phyloP scores from a whole-genome alignment of 1,140 invertebrate genomes.

The Zaprionus gabonicus region DNA sequence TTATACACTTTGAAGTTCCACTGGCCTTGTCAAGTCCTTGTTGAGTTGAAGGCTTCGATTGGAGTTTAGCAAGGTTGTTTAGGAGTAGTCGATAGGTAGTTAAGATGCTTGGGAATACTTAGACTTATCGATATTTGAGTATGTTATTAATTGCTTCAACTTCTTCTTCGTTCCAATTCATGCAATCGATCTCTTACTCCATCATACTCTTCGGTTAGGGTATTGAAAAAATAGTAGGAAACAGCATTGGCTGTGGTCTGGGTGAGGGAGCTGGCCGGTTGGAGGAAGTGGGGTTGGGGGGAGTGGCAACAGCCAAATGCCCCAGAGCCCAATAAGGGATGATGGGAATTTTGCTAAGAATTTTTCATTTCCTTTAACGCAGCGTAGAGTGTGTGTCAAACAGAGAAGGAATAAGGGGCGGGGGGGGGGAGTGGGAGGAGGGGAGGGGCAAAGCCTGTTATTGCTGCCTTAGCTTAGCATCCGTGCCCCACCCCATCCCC shows the following conservation, averaged over 20 bases:
- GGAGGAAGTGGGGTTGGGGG: neutral
- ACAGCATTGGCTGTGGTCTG: conserved; percentile 7
- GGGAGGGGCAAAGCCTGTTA: conserved; percentile 62
- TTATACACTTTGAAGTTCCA: conserved; percentile 13
- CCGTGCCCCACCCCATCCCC: neutral
- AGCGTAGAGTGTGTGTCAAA: conserved; percentile 46
- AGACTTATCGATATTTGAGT: neutral
- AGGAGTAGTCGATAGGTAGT: neutral
- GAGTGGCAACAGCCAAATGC: conserved; percentile 54
- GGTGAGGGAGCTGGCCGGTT: no score
- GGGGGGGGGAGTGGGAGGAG: neutral
- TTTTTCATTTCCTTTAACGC: conserved; percentile 80
- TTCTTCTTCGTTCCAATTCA: neutral
- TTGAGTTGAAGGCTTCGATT: neutral
- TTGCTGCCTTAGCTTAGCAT: conserved; percentile 31
- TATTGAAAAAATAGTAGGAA: conserved; percentile 31
- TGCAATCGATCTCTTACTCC: neutral
- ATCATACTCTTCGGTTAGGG: conserved; percentile 5
- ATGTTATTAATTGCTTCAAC: neutral
- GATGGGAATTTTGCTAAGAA: conserved; percentile 81
- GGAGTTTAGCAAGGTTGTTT: neutral
- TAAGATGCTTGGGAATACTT: neutral
- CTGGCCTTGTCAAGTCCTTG: neutral
- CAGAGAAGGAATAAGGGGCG: neutral
- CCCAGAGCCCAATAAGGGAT: conserved; percentile 79